Evolutionary conservation across 2,113 vertebrate genomes (phyloP).

Genomic region (Tiliqua scincoides): DNA sequence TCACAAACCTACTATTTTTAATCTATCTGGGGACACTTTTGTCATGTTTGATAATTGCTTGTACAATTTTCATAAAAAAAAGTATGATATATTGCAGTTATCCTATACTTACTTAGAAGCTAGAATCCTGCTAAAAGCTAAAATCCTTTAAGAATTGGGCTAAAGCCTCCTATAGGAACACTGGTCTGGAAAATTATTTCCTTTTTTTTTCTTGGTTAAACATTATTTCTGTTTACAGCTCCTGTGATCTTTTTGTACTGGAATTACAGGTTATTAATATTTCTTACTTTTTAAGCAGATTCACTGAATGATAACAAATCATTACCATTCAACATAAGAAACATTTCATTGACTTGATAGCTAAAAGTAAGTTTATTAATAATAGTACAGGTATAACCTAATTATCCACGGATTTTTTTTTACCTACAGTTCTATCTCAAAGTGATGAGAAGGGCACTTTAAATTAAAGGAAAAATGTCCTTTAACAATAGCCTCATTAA

Average conservation of each 20-base stretch:
- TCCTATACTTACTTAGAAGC: not conserved
- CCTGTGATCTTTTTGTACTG: slow-evolving; percentile 39
- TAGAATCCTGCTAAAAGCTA: not conserved
- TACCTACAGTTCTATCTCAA: too few species aligned
- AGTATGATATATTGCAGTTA: slow-evolving; percentile 1
- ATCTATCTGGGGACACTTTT: slow-evolving; percentile 40
- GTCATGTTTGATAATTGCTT: slow-evolving; percentile 41
- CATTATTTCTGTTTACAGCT: slow-evolving; percentile 38
- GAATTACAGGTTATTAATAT: slow-evolving; percentile 11
- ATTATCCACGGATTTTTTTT: too few species aligned
- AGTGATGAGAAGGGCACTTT: too few species aligned
- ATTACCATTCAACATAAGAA: not conserved
- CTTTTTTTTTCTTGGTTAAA: not conserved
- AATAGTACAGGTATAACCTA: too few species aligned
- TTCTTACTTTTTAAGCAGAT: not conserved
- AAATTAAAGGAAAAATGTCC: too few species aligned
- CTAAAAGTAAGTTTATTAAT: not conserved
- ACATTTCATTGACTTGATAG: not conserved
- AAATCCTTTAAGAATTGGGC: not conserved
- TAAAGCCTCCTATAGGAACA: not conserved
- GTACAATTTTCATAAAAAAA: slow-evolving; percentile 40
- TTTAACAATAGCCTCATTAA: too few species aligned
- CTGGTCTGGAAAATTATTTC: not conserved
- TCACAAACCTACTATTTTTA: slow-evolving; percentile 52
- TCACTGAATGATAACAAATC: not conserved